Evolutionary conservation across 1,140 invertebrate genomes (phyloP).

Genomic region (Oscheius sp.): DNA sequence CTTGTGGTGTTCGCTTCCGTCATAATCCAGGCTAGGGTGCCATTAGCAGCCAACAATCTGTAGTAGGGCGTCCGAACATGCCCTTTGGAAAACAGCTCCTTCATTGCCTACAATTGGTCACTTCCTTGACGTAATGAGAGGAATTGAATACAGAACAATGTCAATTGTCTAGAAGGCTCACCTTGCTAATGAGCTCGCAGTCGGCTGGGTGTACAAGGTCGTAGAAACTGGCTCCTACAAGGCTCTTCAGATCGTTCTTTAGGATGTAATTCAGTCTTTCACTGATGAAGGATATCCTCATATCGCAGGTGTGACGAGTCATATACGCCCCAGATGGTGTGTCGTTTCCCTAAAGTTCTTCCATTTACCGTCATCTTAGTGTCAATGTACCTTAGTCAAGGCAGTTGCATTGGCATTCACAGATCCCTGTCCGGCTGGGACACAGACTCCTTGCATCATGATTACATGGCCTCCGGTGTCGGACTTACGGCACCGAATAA

Average conservation of each 20-base stretch:
- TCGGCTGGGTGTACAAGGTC: slow-evolving; percentile 55
- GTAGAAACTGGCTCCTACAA: slow-evolving; percentile 56
- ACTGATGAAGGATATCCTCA: slow-evolving; percentile 51
- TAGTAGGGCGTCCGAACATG: slow-evolving; percentile 50
- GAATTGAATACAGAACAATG: too few relatives aligned
- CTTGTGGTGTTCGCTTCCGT: slow-evolving; percentile 53
- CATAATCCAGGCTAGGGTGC: slow-evolving; percentile 47
- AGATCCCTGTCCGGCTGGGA: slow-evolving; percentile 34
- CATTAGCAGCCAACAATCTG: slow-evolving; percentile 46
- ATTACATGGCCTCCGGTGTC: slow-evolving; percentile 22
- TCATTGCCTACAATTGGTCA: not conserved
- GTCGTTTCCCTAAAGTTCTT: not conserved
- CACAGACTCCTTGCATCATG: slow-evolving; percentile 30
- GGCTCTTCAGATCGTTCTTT: slow-evolving; percentile 41
- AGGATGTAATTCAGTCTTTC: slow-evolving; percentile 52
- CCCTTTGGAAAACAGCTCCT: slow-evolving; percentile 48
- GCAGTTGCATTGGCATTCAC: slow-evolving; percentile 21
- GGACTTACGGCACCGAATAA: not conserved
- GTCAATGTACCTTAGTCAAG: slow-evolving; percentile 13
- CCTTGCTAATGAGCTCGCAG: slow-evolving; percentile 31
- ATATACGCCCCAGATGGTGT: slow-evolving; percentile 45
- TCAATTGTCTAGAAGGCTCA: slow-evolving; percentile 1
- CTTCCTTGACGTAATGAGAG: too few relatives aligned
- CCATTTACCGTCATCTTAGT: not conserved
- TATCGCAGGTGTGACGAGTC: slow-evolving; percentile 57